These are phyloP conservation scores for Idaea aversata DNA, from an alignment of 2,888 invertebrate genomes.

Conservation along the genomic window DNA sequence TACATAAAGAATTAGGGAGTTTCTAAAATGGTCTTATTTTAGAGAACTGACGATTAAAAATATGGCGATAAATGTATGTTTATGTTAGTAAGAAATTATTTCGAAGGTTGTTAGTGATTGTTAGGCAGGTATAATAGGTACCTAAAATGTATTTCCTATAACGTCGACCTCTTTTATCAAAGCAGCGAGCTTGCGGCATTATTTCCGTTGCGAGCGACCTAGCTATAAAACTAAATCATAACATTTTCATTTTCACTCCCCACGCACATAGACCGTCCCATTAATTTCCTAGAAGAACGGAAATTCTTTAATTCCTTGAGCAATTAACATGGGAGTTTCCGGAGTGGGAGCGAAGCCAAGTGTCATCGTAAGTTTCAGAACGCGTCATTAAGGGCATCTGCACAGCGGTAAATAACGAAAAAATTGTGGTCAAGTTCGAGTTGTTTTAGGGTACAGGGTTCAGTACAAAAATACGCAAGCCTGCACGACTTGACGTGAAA, in stretches of 20 bases:
- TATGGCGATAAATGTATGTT: too few species aligned
- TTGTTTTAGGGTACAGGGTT: slow-evolving; percentile 27
- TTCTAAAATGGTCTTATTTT: too few species aligned
- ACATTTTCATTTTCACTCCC: slow-evolving; percentile 36
- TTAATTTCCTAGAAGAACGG: slow-evolving; percentile 63
- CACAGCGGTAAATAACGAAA: slow-evolving; percentile 76
- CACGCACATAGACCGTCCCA: slow-evolving; percentile 58
- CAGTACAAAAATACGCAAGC: slow-evolving; percentile 9
- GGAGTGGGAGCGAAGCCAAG: slow-evolving; percentile 66
- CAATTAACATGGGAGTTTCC: slow-evolving; percentile 67
- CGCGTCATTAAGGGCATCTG: slow-evolving; percentile 80
- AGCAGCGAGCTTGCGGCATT: slow-evolving; percentile 4
- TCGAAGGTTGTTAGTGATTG: slow-evolving; percentile 6
- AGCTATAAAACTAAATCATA: slow-evolving; percentile 39
- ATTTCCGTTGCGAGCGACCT: slow-evolving; percentile 23
- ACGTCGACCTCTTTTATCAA: neutral
- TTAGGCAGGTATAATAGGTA: slow-evolving; percentile 6
- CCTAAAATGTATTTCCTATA: slow-evolving; percentile 10
- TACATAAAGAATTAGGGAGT: slow-evolving; percentile 5
- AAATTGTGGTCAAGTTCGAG: slow-evolving; percentile 38
- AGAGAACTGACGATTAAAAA: too few species aligned
- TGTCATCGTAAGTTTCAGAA: slow-evolving; percentile 80
- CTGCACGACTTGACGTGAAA: too few species aligned
- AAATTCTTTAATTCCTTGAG: slow-evolving; percentile 76
- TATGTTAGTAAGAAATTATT: neutral